phyloP scores from a whole-genome alignment of 2,888 invertebrate genomes.

The Allygus modestus region DNA sequence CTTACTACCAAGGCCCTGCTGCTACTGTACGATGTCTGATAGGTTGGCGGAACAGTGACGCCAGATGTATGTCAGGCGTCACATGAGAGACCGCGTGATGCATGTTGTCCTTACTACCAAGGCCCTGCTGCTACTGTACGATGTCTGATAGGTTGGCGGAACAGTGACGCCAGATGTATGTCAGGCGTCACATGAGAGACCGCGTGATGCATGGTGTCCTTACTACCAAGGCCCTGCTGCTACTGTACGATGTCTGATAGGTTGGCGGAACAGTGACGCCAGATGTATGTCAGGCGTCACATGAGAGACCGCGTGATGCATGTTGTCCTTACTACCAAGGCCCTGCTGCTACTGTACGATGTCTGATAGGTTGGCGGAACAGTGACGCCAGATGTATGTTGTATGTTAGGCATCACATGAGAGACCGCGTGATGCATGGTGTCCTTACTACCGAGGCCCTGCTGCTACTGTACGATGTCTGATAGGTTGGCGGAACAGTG shows the following conservation, averaged over 20 bases:
- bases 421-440: background rate
- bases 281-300: background rate
- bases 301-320: slow-evolving; percentile 8
- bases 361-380: background rate
- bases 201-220: slow-evolving; percentile 9
- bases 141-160: background rate
- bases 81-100: slow-evolving; percentile 3
- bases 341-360: background rate
- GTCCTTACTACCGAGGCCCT: background rate
- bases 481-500: background rate
- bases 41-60: background rate
- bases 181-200: background rate
- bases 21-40: background rate
- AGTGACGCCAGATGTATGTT: background rate
- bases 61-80: background rate
- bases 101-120: background rate
- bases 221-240: background rate
- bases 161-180: background rate
- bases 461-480: background rate
- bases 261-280: background rate
- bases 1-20: background rate
- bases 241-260: background rate
- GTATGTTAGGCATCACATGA: slow-evolving; percentile 1
- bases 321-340: background rate
- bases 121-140: background rate